phyloP scores from a whole-genome alignment of 2,888 invertebrate genomes.

The Agonum fuliginosum region DNA sequence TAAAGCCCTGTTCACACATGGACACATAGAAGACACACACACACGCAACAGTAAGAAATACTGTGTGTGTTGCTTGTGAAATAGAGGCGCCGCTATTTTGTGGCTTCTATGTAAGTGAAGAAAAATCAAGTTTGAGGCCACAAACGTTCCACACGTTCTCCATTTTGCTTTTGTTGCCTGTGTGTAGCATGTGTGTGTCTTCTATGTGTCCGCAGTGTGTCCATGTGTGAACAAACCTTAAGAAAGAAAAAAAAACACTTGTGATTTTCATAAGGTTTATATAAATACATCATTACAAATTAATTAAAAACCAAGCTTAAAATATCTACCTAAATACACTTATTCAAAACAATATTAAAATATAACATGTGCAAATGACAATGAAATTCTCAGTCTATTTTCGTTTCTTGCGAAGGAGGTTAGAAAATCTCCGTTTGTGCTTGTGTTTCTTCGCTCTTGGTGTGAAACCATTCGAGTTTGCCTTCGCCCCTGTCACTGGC shows the following conservation, averaged over 20 bases:
- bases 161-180: too few relatives aligned
- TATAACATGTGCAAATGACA: constrained; percentile 11
- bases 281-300: constrained; percentile 43
- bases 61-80: too few relatives aligned
- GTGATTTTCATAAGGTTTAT: constrained; percentile 1
- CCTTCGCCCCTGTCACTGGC: constrained; percentile 8
- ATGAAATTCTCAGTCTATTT: constrained; percentile 41
- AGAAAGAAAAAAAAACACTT: background rate
- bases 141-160: too few relatives aligned
- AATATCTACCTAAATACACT: background rate
- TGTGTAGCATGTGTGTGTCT: too few relatives aligned
- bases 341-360: constrained; percentile 32
- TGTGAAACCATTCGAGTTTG: constrained; percentile 13
- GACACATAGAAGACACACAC: too few relatives aligned
- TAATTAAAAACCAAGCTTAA: constrained; percentile 34
- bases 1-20: too few relatives aligned
- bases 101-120: too few relatives aligned
- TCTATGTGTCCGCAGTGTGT: too few relatives aligned
- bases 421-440: constrained; percentile 41
- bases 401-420: constrained; percentile 32
- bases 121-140: too few relatives aligned
- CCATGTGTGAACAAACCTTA: too few relatives aligned
- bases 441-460: constrained; percentile 44
- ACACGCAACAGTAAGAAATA: too few relatives aligned
- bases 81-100: too few relatives aligned